phyloP scores from a whole-genome alignment of 2,113 vertebrate species.

The Eolophus roseicapilla region DNA sequence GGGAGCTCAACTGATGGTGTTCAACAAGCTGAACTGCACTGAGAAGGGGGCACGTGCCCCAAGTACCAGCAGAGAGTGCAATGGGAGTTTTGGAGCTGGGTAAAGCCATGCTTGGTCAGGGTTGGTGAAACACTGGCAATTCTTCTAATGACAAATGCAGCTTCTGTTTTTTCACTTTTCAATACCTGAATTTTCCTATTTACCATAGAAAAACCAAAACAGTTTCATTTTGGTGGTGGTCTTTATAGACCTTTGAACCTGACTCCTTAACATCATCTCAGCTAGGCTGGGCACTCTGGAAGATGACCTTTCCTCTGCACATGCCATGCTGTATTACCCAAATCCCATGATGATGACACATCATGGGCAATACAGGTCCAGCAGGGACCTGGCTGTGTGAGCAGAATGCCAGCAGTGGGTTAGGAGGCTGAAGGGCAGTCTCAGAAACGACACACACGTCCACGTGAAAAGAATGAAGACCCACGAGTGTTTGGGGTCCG shows the following conservation, averaged over 20 bases:
- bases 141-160: background rate
- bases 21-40: background rate
- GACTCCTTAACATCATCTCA: background rate
- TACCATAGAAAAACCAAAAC: background rate
- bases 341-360: background rate
- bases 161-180: background rate
- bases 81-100: background rate
- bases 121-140: background rate
- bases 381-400: background rate
- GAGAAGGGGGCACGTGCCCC: rapidly evolving
- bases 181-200: background rate
- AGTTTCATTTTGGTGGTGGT: background rate
- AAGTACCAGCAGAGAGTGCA: background rate
- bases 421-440: background rate
- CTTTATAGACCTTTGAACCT: background rate
- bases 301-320: background rate
- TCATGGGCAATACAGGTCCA: background rate
- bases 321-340: background rate
- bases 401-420: background rate
- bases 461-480: background rate
- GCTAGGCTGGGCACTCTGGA: background rate
- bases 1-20: background rate
- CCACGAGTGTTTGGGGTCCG: rapidly evolving
- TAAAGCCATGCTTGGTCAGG: background rate
- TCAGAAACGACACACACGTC: background rate